These are phyloP conservation scores for Holocentrus rufus DNA, from an alignment of 2,797 vertebrate species.

Conservation along the genomic window DNA sequence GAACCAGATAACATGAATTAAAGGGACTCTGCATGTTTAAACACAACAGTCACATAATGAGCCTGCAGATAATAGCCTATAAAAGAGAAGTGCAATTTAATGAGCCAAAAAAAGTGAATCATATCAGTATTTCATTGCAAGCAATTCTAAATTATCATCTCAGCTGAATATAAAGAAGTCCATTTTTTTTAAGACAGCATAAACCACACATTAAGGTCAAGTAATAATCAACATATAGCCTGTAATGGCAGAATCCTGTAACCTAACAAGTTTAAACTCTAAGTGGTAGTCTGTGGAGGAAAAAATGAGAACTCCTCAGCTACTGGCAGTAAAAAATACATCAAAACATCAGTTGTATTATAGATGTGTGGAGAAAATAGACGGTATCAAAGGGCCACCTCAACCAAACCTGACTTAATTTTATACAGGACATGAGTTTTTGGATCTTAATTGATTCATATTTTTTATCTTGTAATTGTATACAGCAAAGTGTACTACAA, in stretches of 20 bases:
- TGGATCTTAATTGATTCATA: not conserved
- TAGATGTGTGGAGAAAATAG: constrained; percentile 15
- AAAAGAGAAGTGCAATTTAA: not conserved
- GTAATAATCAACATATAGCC: constrained; percentile 61
- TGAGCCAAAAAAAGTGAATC: not conserved
- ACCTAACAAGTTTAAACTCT: constrained; percentile 45
- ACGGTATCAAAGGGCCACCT: not conserved
- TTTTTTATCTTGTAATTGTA: not conserved
- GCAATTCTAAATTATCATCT: constrained; percentile 58
- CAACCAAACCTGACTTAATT: not conserved
- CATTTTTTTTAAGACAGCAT: constrained; percentile 50
- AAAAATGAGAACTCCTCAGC: constrained; percentile 39
- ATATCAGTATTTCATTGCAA: constrained; percentile 21
- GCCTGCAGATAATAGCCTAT: not conserved
- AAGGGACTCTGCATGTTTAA: constrained; percentile 15
- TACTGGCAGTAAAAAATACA: constrained; percentile 16
- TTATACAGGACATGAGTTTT: not conserved
- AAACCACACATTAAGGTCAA: constrained; percentile 61
- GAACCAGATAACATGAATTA: constrained; percentile 37
- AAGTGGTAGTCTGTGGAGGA: constrained; percentile 50
- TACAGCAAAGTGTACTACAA: not conserved
- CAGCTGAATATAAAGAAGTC: constrained; percentile 44
- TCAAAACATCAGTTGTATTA: constrained; percentile 27
- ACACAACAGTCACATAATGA: constrained; percentile 13
- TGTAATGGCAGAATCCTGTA: constrained; percentile 58